Conservation (phyloP, 2,888 invertebrate genomes). For the Drosophila affinis region DNA sequence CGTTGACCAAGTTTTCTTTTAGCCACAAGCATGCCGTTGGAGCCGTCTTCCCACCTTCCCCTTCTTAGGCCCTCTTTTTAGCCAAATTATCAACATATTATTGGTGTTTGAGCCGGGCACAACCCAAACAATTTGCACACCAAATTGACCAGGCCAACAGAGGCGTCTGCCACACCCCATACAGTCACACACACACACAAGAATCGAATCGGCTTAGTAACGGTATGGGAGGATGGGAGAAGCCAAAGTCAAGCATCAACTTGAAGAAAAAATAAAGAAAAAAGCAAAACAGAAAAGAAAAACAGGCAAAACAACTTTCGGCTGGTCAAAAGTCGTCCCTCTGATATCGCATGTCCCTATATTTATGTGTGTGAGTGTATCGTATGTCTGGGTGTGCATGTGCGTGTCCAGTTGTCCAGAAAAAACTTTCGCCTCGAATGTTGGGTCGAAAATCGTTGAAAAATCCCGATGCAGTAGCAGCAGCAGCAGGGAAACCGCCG, state of each 20-base stretch:
- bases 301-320: conserved; percentile 58
- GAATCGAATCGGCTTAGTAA: conserved; percentile 59
- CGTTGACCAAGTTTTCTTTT: conserved; percentile 25
- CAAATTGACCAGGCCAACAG: conserved; percentile 60
- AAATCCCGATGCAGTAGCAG: conserved; percentile 51
- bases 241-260: conserved; percentile 62
- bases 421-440: conserved; percentile 68
- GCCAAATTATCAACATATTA: conserved; percentile 62
- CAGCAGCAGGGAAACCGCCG: conserved; percentile 35
- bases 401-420: conserved; percentile 60
- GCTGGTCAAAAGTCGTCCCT: conserved; percentile 56
- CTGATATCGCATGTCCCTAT: neutral
- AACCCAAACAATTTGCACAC: conserved; percentile 74
- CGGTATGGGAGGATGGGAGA: conserved; percentile 40
- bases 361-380: neutral
- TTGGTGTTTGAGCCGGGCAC: conserved; percentile 60
- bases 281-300: conserved; percentile 30
- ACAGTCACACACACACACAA: conserved; percentile 31
- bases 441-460: conserved; percentile 58
- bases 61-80: conserved; percentile 9
- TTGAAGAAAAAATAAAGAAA: conserved; percentile 43
- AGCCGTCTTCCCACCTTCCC: neutral
- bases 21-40: conserved; percentile 10
- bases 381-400: conserved; percentile 18
- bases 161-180: conserved; percentile 51